Evolutionary conservation across 2,797 vertebrate genomes (phyloP).

Genomic region (Rousettus madagascariensis): DNA sequence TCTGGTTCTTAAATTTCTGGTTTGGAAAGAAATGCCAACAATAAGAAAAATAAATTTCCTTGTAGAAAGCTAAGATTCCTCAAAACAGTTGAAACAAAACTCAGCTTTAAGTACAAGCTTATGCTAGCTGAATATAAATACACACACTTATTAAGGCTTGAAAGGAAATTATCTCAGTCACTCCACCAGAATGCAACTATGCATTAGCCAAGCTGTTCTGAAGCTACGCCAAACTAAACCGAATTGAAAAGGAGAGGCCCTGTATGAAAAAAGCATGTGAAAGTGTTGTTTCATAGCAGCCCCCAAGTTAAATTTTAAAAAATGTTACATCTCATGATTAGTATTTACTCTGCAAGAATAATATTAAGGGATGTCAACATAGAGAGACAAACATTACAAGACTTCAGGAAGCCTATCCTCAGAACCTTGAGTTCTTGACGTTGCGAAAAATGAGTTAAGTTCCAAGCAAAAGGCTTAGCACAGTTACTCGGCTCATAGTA

Average conservation of each 20-base stretch:
- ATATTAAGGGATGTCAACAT: neutral
- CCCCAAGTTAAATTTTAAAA: neutral
- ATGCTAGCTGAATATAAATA: conserved; percentile 20
- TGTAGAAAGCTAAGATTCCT: conserved; percentile 30
- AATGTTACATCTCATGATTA: neutral
- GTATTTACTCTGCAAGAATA: neutral
- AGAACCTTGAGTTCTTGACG: conserved; percentile 27
- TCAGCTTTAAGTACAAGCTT: neutral
- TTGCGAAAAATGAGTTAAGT: conserved; percentile 18
- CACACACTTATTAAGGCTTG: neutral
- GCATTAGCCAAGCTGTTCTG: neutral
- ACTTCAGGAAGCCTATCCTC: neutral
- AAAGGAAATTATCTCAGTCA: neutral
- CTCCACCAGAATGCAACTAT: neutral
- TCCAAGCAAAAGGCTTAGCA: neutral
- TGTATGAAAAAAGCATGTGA: neutral
- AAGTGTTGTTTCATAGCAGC: neutral
- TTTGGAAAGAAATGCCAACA: conserved; percentile 11
- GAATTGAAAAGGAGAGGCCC: neutral
- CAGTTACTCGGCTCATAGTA: neutral
- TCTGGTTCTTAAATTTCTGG: conserved; percentile 27
- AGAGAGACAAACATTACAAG: neutral
- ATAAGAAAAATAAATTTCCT: neutral
- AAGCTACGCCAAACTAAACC: conserved; percentile 23
- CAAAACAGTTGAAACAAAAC: conserved; percentile 46